A percentile compares a stretch with the other conserved stretches of the same genome.
These are phyloP conservation scores for Centropristis striata DNA, from an alignment of 2,113 vertebrate genomes.

Conservation along the genomic window DNA sequence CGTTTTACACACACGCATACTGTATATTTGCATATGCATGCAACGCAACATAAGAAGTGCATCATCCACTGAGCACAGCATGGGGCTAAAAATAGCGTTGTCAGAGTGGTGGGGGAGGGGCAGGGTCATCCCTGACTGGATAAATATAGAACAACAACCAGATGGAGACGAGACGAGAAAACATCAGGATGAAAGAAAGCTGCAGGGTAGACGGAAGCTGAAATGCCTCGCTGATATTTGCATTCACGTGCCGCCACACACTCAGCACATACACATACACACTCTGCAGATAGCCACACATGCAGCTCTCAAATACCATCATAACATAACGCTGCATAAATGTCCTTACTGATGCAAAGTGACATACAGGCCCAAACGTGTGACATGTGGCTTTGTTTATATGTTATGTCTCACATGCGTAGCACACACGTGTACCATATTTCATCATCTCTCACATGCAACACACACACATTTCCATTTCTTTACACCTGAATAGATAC, in stretches of 20 bases:
- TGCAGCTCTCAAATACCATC: neutral
- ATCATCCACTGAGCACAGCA: constrained; percentile 18
- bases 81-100: constrained; percentile 72
- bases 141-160: constrained; percentile 75
- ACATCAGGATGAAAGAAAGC: constrained; percentile 51
- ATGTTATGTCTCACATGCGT: neutral
- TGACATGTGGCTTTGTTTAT: neutral
- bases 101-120: constrained; percentile 42
- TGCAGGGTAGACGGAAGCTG: constrained; percentile 27
- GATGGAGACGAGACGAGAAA: constrained; percentile 64
- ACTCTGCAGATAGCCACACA: constrained; percentile 8
- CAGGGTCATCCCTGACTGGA: constrained; percentile 60
- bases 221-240: constrained; percentile 26
- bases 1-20: neutral
- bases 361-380: neutral
- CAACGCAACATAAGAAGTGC: constrained; percentile 6
- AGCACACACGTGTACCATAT: neutral
- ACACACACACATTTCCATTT: neutral
- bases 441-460: neutral
- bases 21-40: neutral
- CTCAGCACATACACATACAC: constrained; percentile 8
- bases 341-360: neutral
- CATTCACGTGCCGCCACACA: constrained; percentile 48
- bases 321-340: neutral
- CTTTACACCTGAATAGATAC: constrained; percentile 23